Evolutionary conservation across 2,113 vertebrate species (phyloP).

Genomic region (Alligator mississippiensis): DNA sequence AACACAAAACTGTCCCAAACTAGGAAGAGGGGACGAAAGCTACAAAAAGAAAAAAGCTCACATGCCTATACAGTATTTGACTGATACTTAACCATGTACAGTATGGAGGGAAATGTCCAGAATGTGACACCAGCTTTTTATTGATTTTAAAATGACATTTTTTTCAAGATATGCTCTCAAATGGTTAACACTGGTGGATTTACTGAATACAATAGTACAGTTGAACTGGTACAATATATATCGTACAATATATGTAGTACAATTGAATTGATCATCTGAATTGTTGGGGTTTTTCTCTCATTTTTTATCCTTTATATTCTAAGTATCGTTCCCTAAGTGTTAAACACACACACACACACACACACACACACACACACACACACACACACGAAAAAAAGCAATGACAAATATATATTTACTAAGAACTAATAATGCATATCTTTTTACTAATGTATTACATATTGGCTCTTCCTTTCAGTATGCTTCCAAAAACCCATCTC

Average conservation of each 20-base stretch:
- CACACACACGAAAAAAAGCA: too few relatives aligned
- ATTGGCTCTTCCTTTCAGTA: background rate
- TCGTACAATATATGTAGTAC: background rate
- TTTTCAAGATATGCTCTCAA: background rate
- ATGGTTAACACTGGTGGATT: too few relatives aligned
- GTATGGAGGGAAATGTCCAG: background rate
- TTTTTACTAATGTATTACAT: too few relatives aligned
- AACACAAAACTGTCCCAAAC: background rate
- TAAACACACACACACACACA: too few relatives aligned
- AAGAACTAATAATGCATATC: too few relatives aligned
- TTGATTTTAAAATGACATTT: rapidly evolving
- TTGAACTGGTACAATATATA: background rate
- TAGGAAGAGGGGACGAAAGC: background rate
- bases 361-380: background rate
- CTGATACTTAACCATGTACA: too few relatives aligned
- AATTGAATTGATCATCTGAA: background rate
- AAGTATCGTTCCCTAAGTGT: background rate
- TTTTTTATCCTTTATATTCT: background rate
- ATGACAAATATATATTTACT: too few relatives aligned
- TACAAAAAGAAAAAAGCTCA: background rate
- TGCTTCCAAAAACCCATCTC: background rate
- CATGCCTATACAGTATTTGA: background rate
- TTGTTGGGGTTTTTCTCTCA: background rate
- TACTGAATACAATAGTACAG: background rate
- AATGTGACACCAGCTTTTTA: background rate